Evolutionary conservation across 2,888 invertebrate species (phyloP).

Genomic region (Epinotia bilunana): DNA sequence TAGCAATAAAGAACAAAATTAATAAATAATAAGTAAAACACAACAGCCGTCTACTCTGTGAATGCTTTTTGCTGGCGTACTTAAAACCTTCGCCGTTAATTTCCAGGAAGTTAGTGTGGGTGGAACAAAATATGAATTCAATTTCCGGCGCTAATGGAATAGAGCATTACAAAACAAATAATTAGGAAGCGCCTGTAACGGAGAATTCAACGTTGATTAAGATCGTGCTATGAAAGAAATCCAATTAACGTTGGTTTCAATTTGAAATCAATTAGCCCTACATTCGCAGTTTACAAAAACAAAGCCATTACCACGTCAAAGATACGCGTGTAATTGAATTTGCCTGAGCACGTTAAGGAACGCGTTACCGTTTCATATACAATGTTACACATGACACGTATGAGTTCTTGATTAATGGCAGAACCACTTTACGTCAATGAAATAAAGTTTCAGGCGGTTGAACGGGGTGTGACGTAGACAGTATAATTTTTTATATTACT

Average conservation of each 20-base stretch:
- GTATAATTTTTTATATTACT: slow-evolving; percentile 29
- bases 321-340: not conserved
- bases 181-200: slow-evolving; percentile 20
- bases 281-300: not conserved
- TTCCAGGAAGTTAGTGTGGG: slow-evolving; percentile 20
- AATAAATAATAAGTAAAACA: slow-evolving; percentile 21
- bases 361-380: not conserved
- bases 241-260: slow-evolving; percentile 30
- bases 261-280: slow-evolving; percentile 24
- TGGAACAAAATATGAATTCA: slow-evolving; percentile 37
- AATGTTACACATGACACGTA: slow-evolving; percentile 2
- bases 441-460: slow-evolving; percentile 23
- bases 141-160: slow-evolving; percentile 29
- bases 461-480: slow-evolving; percentile 12
- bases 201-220: slow-evolving; percentile 33
- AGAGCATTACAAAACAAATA: slow-evolving; percentile 34
- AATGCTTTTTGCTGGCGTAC: slow-evolving; percentile 17
- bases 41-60: slow-evolving; percentile 3
- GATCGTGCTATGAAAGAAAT: slow-evolving; percentile 38
- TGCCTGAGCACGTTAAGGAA: not conserved
- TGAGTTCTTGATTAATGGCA: slow-evolving; percentile 28
- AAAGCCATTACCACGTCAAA: not conserved
- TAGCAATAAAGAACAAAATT: slow-evolving; percentile 23
- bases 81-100: slow-evolving; percentile 13
- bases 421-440: slow-evolving; percentile 14